Evolutionary conservation across 1,140 invertebrate species (phyloP).

Genomic region (Aphis gossypii): DNA sequence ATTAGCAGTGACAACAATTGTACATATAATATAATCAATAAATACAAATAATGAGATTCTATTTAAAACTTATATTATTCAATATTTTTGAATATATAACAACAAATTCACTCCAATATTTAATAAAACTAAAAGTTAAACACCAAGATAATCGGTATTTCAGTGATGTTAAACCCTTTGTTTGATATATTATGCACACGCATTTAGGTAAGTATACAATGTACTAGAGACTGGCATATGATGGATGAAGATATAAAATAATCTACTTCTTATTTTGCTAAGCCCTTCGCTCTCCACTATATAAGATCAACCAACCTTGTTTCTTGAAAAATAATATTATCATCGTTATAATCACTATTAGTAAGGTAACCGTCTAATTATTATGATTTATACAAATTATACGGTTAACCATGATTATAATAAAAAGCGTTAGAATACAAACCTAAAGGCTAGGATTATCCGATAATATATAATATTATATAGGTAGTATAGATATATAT

Average conservation of each 20-base stretch:
- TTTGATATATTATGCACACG: neutral
- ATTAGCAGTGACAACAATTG: neutral
- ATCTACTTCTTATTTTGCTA: no score
- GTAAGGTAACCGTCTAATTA: neutral
- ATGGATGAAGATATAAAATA: no score
- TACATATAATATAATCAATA: neutral
- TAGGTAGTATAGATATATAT: neutral
- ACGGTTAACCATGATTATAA: neutral
- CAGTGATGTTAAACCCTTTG: neutral
- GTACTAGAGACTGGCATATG: no score
- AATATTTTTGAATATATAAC: neutral
- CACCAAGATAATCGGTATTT: neutral
- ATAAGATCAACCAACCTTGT: neutral
- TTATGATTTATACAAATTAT: neutral
- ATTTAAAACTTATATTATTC: neutral
- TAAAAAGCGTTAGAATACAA: no score
- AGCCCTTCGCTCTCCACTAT: neutral
- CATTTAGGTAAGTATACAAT: no score
- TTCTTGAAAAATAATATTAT: neutral
- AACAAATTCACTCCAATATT: neutral
- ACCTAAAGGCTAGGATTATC: neutral
- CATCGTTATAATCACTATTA: neutral
- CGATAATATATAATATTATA: neutral
- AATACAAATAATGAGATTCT: neutral
- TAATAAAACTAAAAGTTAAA: neutral